Conservation (phyloP, 1,140 invertebrate species). For the Drosophila ambigua region DNA sequence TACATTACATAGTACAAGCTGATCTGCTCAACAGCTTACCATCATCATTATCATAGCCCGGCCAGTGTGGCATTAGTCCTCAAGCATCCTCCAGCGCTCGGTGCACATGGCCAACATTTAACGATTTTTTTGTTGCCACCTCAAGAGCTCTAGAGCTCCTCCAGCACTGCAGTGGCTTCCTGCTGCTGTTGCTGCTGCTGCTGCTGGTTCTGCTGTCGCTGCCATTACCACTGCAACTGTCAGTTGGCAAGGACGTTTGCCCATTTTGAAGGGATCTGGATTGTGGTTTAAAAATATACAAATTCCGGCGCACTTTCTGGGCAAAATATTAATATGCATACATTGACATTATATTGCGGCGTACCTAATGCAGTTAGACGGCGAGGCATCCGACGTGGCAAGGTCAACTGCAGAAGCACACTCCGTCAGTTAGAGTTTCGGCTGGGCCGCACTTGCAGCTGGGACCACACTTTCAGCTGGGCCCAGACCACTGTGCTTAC, state of each 20-base stretch:
- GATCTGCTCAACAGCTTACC: background rate
- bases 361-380: too few species aligned
- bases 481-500: slow-evolving; percentile 31
- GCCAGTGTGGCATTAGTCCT: slow-evolving; percentile 33
- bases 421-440: too few species aligned
- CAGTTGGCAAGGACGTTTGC: slow-evolving; percentile 68
- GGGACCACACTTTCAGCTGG: slow-evolving; percentile 1
- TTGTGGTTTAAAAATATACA: slow-evolving; percentile 47
- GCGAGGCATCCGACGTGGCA: too few species aligned
- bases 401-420: too few species aligned
- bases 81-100: slow-evolving; percentile 17
- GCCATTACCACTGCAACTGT: slow-evolving; percentile 8
- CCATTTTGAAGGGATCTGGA: slow-evolving; percentile 45
- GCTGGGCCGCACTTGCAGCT: background rate
- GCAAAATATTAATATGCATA: background rate
- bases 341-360: too few species aligned
- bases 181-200: slow-evolving; percentile 22
- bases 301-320: slow-evolving; percentile 18
- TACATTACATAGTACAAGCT: too few species aligned
- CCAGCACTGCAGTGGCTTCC: slow-evolving; percentile 30
- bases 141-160: slow-evolving; percentile 28
- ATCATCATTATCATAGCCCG: background rate
- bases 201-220: background rate
- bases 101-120: slow-evolving; percentile 51
- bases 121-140: slow-evolving; percentile 61